Evolutionary conservation across 1,140 invertebrate species (phyloP), one percentile per base, ranked within the genome.

Genomic region (Liolophura sinensis): DNA sequence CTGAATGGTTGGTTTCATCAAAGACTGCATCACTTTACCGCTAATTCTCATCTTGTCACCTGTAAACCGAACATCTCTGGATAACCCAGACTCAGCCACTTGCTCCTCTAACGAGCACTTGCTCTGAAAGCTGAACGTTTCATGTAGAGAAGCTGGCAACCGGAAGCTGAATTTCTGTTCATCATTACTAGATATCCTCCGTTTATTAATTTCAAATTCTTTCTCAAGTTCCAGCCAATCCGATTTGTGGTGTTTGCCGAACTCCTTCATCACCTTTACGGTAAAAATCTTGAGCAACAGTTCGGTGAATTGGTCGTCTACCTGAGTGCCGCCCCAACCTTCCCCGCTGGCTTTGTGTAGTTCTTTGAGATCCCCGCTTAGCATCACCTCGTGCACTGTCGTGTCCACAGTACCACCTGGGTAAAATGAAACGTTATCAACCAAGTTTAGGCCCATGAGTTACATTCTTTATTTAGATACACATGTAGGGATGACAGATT

Each of bases 201-300:
- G 49, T 40, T 71, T 71, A n/a, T 68, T 67, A 16, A 64, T 56
- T 62, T 71, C 65, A 54, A 71, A 71, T 20, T 65, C 60, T 31
- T 62, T 57, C 16, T 57, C 49, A 11, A 71, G 57, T 20, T 68
- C 69, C 20, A 68, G 59, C 20, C 64, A 55, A n/a, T 71, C 69
- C 0, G 47, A 46, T 5, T 25, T 22, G 25, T 67, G 58, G 6
- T 48, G 50, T 56, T 48, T 51, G 9, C 27, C 59, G n/a, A 24
- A 24, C 6, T 60, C 59, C 0, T n/a, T 60, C 9, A 60, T 46
- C 7, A 16, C 59, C 11, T 47, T 60, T 46, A 60, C 46, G 0
- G 40, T 60, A 46, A 31, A 60, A 0, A 59, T 40, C 31, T 40
- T 9, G 3, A 9, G 9, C 31, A 71, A 22, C 27, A 64, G 58